These are phyloP conservation scores for Volucella bombylans DNA, from an alignment of 2,888 invertebrate species.

Conservation along the genomic window DNA sequence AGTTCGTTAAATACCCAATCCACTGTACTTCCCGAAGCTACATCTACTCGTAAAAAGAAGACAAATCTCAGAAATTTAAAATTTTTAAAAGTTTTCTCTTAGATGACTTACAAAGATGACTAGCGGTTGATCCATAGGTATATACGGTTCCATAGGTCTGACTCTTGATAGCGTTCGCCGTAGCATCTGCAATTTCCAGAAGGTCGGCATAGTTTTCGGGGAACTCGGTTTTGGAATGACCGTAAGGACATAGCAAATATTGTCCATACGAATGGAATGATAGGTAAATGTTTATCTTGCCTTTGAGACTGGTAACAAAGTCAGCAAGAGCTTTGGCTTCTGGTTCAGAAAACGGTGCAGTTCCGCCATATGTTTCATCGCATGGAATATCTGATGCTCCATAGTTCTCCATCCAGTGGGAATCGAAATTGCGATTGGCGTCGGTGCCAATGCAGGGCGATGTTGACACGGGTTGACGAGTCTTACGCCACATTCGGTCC, in stretches of 20 bases:
- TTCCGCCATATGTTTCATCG: conserved; percentile 83
- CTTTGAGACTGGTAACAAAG: conserved; percentile 82
- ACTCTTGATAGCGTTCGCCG: conserved; percentile 83
- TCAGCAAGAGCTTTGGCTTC: conserved; percentile 83
- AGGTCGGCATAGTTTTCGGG: conserved; percentile 83
- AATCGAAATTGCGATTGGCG: conserved; percentile 81
- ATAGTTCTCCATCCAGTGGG: conserved; percentile 78
- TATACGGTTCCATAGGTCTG: conserved; percentile 83
- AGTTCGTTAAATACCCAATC: conserved; percentile 84
- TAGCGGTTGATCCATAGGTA: conserved; percentile 84
- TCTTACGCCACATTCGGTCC: conserved; percentile 87
- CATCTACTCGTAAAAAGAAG: conserved; percentile 80
- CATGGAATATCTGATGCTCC: conserved; percentile 83
- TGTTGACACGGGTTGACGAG: conserved; percentile 83
- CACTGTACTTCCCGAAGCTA: conserved; percentile 82
- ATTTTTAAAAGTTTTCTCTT: not conserved
- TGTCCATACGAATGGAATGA: conserved; percentile 87
- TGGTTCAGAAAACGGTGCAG: conserved; percentile 84
- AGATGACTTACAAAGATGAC: conserved; percentile 83
- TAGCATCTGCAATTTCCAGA: conserved; percentile 83
- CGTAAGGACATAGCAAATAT: conserved; percentile 85
- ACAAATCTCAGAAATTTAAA: not conserved
- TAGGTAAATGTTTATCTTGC: conserved; percentile 84
- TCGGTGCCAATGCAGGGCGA: conserved; percentile 80
- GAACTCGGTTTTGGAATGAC: conserved; percentile 81